These are phyloP conservation scores for Neosilurus mollespiculum DNA, from an alignment of 2,797 vertebrate genomes.

Conservation along the genomic window DNA sequence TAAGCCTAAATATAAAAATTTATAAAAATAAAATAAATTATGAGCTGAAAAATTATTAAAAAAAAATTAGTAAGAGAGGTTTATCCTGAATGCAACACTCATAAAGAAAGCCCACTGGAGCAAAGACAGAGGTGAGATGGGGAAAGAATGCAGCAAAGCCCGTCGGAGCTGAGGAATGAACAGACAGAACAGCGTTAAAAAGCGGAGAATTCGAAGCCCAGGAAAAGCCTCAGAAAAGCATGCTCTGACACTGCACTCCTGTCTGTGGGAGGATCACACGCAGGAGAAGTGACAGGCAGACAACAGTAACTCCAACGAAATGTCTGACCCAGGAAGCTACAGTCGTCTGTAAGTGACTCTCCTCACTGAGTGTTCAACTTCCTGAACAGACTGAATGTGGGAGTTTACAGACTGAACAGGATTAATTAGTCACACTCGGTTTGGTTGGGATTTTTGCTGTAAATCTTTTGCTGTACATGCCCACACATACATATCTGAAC, in stretches of 20 bases:
- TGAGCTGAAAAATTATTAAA: background rate
- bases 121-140: constrained; percentile 33
- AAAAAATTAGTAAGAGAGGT: constrained; percentile 46
- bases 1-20: background rate
- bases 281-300: constrained; percentile 71
- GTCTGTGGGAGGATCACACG: constrained; percentile 48
- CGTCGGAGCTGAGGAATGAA: constrained; percentile 54
- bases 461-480: constrained; percentile 17
- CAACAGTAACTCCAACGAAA: constrained; percentile 65
- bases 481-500: constrained; percentile 21
- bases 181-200: constrained; percentile 55
- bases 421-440: constrained; percentile 13
- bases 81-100: constrained; percentile 50
- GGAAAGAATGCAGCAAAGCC: constrained; percentile 42
- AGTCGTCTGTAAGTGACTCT: constrained; percentile 69
- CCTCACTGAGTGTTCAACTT: constrained; percentile 54
- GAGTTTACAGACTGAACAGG: constrained; percentile 41
- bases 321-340: constrained; percentile 60
- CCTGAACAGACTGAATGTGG: constrained; percentile 40
- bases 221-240: constrained; percentile 63
- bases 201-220: constrained; percentile 40
- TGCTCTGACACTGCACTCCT: constrained; percentile 56
- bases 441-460: constrained; percentile 9
- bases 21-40: background rate
- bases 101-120: constrained; percentile 45